Evolutionary conservation across 2,113 vertebrate genomes (phyloP).

Genomic region (Pimephales promelas): DNA sequence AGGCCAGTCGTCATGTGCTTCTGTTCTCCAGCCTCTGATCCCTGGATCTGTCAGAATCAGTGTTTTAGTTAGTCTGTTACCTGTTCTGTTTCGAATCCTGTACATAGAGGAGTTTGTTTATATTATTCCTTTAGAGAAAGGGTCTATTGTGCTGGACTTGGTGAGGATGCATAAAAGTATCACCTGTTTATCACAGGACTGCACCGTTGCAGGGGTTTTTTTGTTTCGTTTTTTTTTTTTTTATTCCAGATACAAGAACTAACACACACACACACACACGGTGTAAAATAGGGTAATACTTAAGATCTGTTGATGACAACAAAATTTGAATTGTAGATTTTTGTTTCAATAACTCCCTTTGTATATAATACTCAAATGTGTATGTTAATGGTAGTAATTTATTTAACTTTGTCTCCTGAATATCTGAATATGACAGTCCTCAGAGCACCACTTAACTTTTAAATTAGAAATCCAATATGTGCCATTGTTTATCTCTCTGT

Average conservation of each 20-base stretch:
- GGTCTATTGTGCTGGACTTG: conserved; percentile 55
- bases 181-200: conserved; percentile 40
- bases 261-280: conserved; percentile 54
- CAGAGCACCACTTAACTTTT: conserved; percentile 74
- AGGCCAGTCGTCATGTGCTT: neutral
- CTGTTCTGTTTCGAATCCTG: conserved; percentile 52
- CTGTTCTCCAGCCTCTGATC: conserved; percentile 24
- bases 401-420: conserved; percentile 79
- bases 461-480: conserved; percentile 76
- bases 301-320: conserved; percentile 71
- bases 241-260: conserved; percentile 51
- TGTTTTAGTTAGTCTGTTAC: conserved; percentile 62
- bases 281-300: conserved; percentile 73
- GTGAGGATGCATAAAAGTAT: conserved; percentile 53
- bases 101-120: conserved; percentile 58
- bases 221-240: neutral
- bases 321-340: conserved; percentile 73
- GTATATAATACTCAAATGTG: conserved; percentile 83
- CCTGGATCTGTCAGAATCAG: conserved; percentile 53
- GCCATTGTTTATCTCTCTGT: conserved; percentile 81
- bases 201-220: neutral
- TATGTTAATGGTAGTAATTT: conserved; percentile 85
- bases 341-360: conserved; percentile 75
- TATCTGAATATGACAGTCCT: conserved; percentile 72
- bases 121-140: conserved; percentile 53